Evolutionary conservation across 2,797 vertebrate genomes (phyloP), one percentile per base, ranked within the genome.

Genomic region (Acanthornis magna): DNA sequence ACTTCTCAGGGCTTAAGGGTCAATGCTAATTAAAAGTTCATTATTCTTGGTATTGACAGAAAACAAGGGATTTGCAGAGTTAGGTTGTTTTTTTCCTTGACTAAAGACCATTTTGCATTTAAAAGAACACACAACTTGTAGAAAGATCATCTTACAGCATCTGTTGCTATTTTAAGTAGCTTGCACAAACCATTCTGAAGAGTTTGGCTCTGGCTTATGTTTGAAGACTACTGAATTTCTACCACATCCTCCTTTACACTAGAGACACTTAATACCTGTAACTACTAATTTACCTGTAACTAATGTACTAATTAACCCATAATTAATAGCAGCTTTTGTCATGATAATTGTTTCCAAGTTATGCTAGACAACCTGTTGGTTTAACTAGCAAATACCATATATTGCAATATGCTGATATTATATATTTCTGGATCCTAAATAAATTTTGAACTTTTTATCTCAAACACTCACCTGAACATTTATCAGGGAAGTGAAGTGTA

Each of bases 401-500:
- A 42, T 11, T 86, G 27, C 6, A 73, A 73, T 40, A 60, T 14
- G 17, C 25, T 73, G 55, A 32, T 68, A 50, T 11, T n/a, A 34
- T 5, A 1, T 13, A 27, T 71, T 71, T 87, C 75, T 65, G 47
- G 42, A 73, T 42, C 7, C 8, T 40, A 82, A 48, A 32, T 32
- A 12, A n/a, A 19, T 55, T 92, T 57, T 36, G 2, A 23, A 54
- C 30, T 27, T 94, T 26, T 55, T 78, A 19, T 25, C 45, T 76
- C 50, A 34, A 65, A 11, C 63, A 95, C 96, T 85, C 97, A 99
- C 99, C 99, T 99, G 99, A 94, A 99, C 92, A 36, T 99, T 99
- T 96, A 99, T 99, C 83, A 99, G 98, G 38, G 99, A 99, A 86
- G 98, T 99, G 96, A 99, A 99, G 95, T 99, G 99, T n/a, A 99